Percentiles rank a stretch among this genome's conserved stretches.
Evolutionary conservation across 64 coral and sea anemone genomes (phyloP).

Genomic region (Pocillopora damicornis): DNA sequence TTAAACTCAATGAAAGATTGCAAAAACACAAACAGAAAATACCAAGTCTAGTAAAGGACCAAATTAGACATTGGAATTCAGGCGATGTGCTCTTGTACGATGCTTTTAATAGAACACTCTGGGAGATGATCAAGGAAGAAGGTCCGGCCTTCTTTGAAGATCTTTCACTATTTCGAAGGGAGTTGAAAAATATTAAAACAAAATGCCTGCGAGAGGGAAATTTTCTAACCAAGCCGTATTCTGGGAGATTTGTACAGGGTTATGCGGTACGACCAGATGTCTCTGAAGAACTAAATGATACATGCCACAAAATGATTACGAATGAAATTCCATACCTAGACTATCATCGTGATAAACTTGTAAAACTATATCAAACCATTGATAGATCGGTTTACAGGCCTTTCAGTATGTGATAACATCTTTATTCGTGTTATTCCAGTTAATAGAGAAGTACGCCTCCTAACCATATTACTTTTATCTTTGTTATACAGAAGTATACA

Average conservation of each 20-base stretch:
- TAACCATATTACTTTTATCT: no score
- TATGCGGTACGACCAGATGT: neutral
- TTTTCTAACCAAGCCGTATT: neutral
- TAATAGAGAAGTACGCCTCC: no score
- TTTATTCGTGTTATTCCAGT: neutral
- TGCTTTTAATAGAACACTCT: constrained; percentile 61
- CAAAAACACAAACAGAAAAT: neutral
- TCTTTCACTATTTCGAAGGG: constrained; percentile 35
- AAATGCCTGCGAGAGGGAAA: neutral
- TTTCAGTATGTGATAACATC: neutral
- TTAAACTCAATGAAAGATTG: constrained; percentile 53
- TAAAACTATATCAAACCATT: neutral
- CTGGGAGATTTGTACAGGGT: neutral
- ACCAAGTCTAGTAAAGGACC: neutral
- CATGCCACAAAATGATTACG: constrained; percentile 1
- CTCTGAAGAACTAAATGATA: constrained; percentile 1
- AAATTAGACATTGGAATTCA: constrained; percentile 50
- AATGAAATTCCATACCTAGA: neutral
- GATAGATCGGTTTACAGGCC: neutral
- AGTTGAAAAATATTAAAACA: neutral
- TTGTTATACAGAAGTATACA: no score
- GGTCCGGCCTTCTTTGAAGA: constrained; percentile 46
- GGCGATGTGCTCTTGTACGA: constrained; percentile 59
- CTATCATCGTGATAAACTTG: neutral
- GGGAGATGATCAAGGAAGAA: constrained; percentile 50